Evolutionary conservation across 2,888 invertebrate genomes (phyloP), one percentile per base, ranked within the genome.

Genomic region (Parnassius mnemosyne): DNA sequence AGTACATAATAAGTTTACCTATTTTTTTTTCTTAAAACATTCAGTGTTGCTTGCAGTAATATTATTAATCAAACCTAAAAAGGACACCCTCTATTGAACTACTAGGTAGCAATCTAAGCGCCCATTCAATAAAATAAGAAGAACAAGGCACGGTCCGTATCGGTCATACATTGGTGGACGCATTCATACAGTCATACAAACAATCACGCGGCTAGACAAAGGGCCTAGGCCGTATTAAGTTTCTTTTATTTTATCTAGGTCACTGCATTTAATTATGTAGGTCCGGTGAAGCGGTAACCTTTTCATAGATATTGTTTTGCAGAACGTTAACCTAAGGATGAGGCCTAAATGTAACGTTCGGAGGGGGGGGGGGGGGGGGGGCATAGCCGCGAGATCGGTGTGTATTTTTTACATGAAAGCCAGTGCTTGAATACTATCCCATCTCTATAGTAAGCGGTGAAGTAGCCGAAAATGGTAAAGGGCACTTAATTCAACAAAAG

Each of bases 51-150:
- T n/a, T n/a, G n/a, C n/a, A n/a, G n/a, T n/a, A n/a, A n/a, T n/a
- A n/a, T 3, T 43, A 43, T 11, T 10, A 43, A 43, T 43, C 3
- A 11, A 11, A 44, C 34, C 20, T 47, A 41, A 13, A 63, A 55
- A 50, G 10, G 65, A 60, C 83, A 75, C 0, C 68, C 80, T 77
- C 60, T 75, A 72, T 74, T 68, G 47, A 20, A 60, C 66, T 66
- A 69, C 67, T 60, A 13, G 61, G 53, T 67, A 74, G 74, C 78
- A 79, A 79, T 79, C 80, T 77, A 77, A 75, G 75, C 78, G 74
- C 72, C 75, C 77, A 83, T 84, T 83, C 79, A 84, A 84, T 83
- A 81, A 79, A 79, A 83, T 78, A 79, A 82, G 79, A 79, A 82
- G 79, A 79, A 72, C 75, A 75, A 74, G 68, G 69, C 79, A 78